phyloP scores from a whole-genome alignment of 2,113 vertebrate genomes.

The Aplodontia rufa region DNA sequence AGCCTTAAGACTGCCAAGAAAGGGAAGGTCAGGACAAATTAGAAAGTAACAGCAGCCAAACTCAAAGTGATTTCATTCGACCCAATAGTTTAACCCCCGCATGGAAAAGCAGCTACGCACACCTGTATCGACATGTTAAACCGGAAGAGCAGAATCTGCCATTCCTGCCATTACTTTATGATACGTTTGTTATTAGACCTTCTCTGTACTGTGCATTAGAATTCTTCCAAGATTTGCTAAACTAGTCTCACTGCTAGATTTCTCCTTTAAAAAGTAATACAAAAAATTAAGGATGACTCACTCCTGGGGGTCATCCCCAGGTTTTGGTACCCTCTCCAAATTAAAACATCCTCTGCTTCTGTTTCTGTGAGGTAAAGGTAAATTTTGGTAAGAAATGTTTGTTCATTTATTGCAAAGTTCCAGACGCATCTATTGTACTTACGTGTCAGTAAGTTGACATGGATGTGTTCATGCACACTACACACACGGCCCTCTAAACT shows the following conservation, averaged over 20 bases:
- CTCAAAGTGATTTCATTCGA: background rate
- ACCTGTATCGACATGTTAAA: background rate
- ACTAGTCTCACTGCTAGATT: background rate
- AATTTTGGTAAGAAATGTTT: too few relatives aligned
- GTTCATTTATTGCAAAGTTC: too few relatives aligned
- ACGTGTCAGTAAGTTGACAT: background rate
- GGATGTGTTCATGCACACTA: background rate
- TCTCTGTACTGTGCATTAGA: background rate
- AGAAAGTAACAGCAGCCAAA: conserved; percentile 27
- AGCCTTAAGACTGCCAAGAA: conserved; percentile 12
- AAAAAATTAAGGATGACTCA: background rate
- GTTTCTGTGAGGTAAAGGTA: background rate
- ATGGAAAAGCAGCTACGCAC: background rate
- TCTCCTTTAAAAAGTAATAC: background rate
- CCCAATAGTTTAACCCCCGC: background rate
- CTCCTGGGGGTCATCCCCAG: too few relatives aligned
- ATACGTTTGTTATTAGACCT: background rate
- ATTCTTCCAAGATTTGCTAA: background rate
- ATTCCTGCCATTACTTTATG: background rate
- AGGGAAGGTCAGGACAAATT: conserved; percentile 38
- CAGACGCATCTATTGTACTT: background rate
- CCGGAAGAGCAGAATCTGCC: background rate
- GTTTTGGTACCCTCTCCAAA: background rate
- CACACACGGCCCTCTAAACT: background rate
- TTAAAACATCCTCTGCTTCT: background rate